Percentiles rank a stretch among this genome's conserved stretches.
These are phyloP conservation scores for Mormyrus lacerda DNA, from an alignment of 2,113 vertebrate genomes.

Conservation along the genomic window DNA sequence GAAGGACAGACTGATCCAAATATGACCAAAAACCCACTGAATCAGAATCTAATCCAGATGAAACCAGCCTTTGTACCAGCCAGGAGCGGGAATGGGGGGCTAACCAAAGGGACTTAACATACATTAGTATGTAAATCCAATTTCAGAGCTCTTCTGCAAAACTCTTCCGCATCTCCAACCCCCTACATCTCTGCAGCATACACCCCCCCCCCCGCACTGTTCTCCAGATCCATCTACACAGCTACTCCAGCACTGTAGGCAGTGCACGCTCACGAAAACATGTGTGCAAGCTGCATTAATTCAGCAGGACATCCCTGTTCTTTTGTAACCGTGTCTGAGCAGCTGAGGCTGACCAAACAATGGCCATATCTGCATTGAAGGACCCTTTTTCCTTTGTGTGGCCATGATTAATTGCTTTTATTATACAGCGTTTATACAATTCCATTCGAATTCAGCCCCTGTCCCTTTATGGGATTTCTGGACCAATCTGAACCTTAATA, in stretches of 20 bases:
- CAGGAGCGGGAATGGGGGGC: not conserved
- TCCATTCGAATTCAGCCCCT: not conserved
- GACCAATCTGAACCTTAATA: not conserved
- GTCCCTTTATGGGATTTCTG: not conserved
- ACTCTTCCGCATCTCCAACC: not conserved
- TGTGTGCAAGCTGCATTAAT: not conserved
- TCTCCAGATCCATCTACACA: not conserved
- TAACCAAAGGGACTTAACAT: not conserved
- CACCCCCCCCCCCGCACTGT: not conserved
- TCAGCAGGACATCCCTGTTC: not conserved
- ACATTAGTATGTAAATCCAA: slow-evolving; percentile 12
- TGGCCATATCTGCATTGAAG: not conserved
- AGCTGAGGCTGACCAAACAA: not conserved
- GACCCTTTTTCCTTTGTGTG: not conserved
- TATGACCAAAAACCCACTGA: not conserved
- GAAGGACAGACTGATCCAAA: not conserved
- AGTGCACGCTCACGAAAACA: not conserved
- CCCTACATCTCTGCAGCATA: not conserved
- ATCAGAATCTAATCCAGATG: not conserved
- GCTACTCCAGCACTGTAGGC: not conserved
- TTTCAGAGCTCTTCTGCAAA: not conserved
- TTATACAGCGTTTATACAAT: not conserved
- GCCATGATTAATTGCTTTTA: not conserved
- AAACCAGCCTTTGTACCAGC: not conserved
- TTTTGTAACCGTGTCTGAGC: not conserved